phyloP scores from a whole-genome alignment of 2,113 vertebrate genomes.

The Elanoides forficatus region DNA sequence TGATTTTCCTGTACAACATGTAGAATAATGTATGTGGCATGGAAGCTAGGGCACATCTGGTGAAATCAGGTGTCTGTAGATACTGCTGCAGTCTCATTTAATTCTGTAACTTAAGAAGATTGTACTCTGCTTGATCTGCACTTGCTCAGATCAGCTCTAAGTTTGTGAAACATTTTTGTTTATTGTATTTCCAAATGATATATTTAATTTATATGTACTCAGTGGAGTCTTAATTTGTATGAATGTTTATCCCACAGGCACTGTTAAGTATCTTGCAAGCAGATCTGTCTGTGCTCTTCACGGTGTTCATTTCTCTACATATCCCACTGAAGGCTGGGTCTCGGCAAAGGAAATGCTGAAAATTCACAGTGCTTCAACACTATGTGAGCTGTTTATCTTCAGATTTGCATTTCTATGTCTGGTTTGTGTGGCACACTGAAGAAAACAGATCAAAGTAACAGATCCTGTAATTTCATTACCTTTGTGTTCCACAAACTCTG shows the following conservation, averaged over 20 bases:
- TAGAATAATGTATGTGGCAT: background rate
- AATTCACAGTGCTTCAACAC: background rate
- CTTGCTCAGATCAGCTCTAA: background rate
- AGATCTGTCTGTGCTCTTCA: background rate
- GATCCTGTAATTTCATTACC: conserved; percentile 30
- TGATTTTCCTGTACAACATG: background rate
- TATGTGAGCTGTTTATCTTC: background rate
- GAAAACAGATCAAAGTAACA: conserved; percentile 19
- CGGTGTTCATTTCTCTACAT: background rate
- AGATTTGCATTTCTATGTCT: background rate
- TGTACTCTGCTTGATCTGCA: background rate
- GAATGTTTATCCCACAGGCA: conserved; percentile 25
- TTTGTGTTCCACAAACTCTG: background rate
- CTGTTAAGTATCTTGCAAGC: background rate
- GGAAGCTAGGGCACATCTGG: background rate
- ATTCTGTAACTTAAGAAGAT: background rate
- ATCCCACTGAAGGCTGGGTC: background rate
- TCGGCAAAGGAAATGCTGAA: background rate
- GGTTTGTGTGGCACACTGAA: background rate
- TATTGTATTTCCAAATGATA: background rate
- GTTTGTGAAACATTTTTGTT: background rate
- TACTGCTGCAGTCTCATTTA: background rate
- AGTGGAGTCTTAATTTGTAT: background rate
- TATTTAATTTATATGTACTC: background rate
- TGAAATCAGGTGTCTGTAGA: background rate